Conservation (phyloP, 2,888 invertebrate species). For the Cephus runcator region DNA sequence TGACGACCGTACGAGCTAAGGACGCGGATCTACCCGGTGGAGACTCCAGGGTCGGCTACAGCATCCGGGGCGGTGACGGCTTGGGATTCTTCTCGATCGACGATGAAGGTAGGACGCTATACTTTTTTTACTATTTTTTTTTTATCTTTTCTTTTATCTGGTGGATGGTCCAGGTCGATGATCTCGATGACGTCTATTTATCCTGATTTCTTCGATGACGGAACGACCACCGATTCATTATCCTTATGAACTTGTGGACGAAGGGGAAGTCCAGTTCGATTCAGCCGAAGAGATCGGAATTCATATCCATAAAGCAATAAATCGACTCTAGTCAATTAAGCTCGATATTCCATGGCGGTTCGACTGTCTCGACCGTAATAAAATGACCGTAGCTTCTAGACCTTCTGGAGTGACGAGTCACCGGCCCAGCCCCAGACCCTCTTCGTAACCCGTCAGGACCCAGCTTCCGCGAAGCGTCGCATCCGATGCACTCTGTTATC, state of each 20-base stretch:
- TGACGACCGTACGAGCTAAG: conserved; percentile 80
- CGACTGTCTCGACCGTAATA: neutral
- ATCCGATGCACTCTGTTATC: neutral
- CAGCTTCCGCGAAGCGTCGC: neutral
- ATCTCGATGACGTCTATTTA: neutral
- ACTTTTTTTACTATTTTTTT: neutral
- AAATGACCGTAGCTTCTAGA: neutral
- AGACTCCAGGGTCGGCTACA: conserved; percentile 86
- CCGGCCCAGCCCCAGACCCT: neutral
- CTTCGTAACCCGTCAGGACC: neutral
- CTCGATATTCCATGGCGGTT: conserved; percentile 17
- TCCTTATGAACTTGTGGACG: conserved; percentile 5
- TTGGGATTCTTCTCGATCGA: conserved; percentile 93
- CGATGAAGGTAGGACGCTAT: conserved; percentile 76
- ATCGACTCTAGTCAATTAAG: conserved; percentile 33
- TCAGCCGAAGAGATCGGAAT: neutral
- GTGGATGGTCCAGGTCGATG: neutral
- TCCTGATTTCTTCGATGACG: neutral
- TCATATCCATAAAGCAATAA: conserved; percentile 32
- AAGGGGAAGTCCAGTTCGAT: neutral
- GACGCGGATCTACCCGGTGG: conserved; percentile 85
- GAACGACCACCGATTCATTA: neutral
- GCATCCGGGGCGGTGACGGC: conserved; percentile 88
- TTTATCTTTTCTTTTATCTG: neutral
- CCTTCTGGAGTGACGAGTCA: neutral